These are phyloP conservation scores for Leptobrachium leishanense DNA, from an alignment of 2,113 vertebrate species.

Conservation along the genomic window DNA sequence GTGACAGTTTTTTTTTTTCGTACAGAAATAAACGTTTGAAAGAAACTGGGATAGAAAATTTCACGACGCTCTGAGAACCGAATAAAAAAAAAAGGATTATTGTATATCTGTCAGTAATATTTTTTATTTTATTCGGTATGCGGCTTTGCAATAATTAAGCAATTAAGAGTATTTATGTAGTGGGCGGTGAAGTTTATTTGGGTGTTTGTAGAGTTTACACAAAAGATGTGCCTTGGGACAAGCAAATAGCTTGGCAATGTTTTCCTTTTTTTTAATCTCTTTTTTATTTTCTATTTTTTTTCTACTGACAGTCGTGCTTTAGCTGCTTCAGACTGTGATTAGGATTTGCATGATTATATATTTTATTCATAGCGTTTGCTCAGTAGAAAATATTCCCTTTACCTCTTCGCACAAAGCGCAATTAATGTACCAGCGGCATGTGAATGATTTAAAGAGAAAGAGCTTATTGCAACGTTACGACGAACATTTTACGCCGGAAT, in stretches of 20 bases:
- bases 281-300: not conserved
- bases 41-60: conserved; percentile 15
- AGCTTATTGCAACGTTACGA: not conserved
- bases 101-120: not conserved
- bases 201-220: not conserved
- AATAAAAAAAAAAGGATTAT: not conserved
- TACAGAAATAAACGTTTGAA: conserved; percentile 34
- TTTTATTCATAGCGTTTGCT: not conserved
- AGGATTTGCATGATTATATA: conserved; percentile 1
- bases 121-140: not conserved
- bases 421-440: not conserved
- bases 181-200: not conserved
- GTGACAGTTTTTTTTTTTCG: not conserved
- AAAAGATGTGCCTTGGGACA: conserved; percentile 5
- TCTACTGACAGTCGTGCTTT: not conserved
- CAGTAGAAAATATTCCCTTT: not conserved
- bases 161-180: conserved; percentile 14
- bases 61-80: not conserved
- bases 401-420: not conserved
- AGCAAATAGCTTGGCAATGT: no score
- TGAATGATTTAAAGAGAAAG: not conserved
- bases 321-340: not conserved
- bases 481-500: no score
- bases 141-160: conserved; percentile 9
- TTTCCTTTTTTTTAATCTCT: not conserved